These are phyloP conservation scores for Drosophila dives DNA, from an alignment of 2,888 invertebrate genomes.

Conservation along the genomic window DNA sequence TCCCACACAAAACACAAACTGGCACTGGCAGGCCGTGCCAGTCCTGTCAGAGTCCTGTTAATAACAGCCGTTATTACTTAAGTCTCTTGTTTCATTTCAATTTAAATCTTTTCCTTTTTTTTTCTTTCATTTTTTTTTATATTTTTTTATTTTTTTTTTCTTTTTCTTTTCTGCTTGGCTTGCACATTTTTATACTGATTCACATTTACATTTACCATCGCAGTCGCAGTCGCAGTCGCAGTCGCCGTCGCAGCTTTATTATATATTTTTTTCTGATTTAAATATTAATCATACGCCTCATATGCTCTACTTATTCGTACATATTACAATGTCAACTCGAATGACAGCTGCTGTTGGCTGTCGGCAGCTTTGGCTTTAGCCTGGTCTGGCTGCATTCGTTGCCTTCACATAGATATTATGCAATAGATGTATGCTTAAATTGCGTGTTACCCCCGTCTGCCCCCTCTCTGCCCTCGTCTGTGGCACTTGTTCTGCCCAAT, in stretches of 20 bases:
- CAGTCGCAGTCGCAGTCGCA: slow-evolving; percentile 11
- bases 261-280: slow-evolving; percentile 46
- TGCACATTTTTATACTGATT: slow-evolving; percentile 12
- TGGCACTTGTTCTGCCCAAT: not conserved
- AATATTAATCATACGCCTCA: slow-evolving; percentile 71
- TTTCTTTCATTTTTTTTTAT: slow-evolving; percentile 16
- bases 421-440: slow-evolving; percentile 48
- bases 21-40: slow-evolving; percentile 7
- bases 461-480: not conserved
- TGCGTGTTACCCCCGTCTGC: slow-evolving; percentile 27
- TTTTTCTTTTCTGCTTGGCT: slow-evolving; percentile 11
- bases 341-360: slow-evolving; percentile 47
- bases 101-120: slow-evolving; percentile 51
- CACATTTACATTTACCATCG: slow-evolving; percentile 30
- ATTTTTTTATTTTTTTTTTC: not conserved
- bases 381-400: slow-evolving; percentile 27
- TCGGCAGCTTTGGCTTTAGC: slow-evolving; percentile 1
- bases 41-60: slow-evolving; percentile 49
- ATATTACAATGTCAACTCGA: slow-evolving; percentile 64
- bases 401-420: slow-evolving; percentile 46
- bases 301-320: slow-evolving; percentile 70
- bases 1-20: slow-evolving; percentile 4
- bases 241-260: not conserved
- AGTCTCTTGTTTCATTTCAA: slow-evolving; percentile 71
- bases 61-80: slow-evolving; percentile 72